Percentiles rank a stretch among this genome's conserved stretches.
Conservation (phyloP, 1,140 invertebrate species). For the Meloidogyne floridensis region DNA sequence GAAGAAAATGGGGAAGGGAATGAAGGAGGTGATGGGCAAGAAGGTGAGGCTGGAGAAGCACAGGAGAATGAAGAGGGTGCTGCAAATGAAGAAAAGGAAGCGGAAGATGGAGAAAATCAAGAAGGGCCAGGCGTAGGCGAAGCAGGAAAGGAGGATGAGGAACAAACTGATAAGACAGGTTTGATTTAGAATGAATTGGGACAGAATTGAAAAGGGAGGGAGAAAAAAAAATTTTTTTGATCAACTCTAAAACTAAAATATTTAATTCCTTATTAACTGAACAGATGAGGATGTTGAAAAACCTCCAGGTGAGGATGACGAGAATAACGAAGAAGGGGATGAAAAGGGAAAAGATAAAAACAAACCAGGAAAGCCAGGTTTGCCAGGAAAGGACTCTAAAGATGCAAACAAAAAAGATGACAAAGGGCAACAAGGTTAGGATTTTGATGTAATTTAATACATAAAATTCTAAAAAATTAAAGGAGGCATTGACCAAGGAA, state of each 20-base stretch:
- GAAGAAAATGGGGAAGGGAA: neutral
- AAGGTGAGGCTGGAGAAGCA: neutral
- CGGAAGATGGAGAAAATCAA: slow-evolving; percentile 3
- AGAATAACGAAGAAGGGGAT: neutral
- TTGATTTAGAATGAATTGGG: neutral
- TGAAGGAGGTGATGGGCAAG: neutral
- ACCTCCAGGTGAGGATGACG: neutral
- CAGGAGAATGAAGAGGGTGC: neutral
- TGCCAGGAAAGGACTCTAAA: neutral
- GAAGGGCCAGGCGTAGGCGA: neutral
- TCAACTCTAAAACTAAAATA: neutral
- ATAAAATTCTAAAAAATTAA: neutral
- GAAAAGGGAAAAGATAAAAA: neutral
- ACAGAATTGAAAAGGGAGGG: too few species aligned
- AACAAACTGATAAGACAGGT: neutral
- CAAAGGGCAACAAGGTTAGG: too few species aligned
- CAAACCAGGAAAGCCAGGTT: neutral
- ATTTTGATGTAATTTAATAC: neutral
- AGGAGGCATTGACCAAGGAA: neutral
- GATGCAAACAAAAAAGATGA: neutral
- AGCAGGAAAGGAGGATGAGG: neutral
- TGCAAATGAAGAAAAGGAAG: neutral
- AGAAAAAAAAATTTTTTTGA: too few species aligned
- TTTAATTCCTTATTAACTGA: neutral
- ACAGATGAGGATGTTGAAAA: neutral